Base-by-base conservation (phyloP, 2,797 vertebrate species). In the Molossus alvarezi region DNA sequence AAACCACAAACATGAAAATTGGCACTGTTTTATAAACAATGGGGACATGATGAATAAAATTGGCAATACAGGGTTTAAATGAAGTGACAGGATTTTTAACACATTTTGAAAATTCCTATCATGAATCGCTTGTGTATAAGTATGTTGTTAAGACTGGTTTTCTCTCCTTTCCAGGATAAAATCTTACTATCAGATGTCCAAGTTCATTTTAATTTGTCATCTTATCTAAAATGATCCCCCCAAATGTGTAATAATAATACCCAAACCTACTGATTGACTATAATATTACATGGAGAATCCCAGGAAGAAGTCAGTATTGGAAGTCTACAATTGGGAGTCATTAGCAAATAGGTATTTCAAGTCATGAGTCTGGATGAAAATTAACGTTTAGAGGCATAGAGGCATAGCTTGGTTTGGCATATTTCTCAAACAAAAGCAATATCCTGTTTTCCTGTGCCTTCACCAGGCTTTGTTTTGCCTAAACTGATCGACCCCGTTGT, bases 291-390 rank as follows among this genome's bases (percentile, higher is more conserved):
- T n/a, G 48, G 48, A 81, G 33, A 69, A 37, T 88, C 93, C 85
- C 53, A 64, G 29, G 21, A n/a, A 91, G n/a, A 76, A 67, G n/a
- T 57, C 27, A 84, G 69, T 33, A 33, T 20, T 85, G 27, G 51
- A 95, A 94, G n/a, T 75, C 53, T 85, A 92, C 90, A 95, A 86
- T 18, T 91, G 45, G 57, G 45, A 64, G 51, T 80, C 58, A 75
- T 64, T 37, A 91, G 29, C 48, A 92, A 87, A 89, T 2, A 90
- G 33, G 17, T 29, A 86, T 89, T 96, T 97, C 60, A 95, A 37
- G 37, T 62, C 55, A 41, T 23, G 12, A 84, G 13, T 91, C 25
- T 75, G 51, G 76, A 83, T 23, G 57, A 82, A 93, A 91, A 90
- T 23, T 53, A 86, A 88, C 0, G 5, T 72, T 94, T 25, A 67